Percentiles rank a stretch among this genome's conserved stretches.
Conservation (phyloP, 2,113 vertebrate genomes). For the Leucosticte australis region DNA sequence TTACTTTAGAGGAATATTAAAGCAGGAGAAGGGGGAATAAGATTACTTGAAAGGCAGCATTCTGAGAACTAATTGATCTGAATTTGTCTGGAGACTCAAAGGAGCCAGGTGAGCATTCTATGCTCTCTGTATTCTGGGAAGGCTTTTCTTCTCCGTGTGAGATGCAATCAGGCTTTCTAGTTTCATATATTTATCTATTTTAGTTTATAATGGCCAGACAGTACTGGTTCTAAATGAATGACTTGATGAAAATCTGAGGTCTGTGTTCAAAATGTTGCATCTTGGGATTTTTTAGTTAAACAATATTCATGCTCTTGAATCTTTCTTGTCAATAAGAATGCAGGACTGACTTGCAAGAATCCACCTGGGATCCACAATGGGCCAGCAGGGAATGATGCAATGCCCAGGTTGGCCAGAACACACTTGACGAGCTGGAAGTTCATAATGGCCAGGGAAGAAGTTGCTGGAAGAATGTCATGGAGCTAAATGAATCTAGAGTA, state of each 20-base stretch:
- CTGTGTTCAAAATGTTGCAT: neutral
- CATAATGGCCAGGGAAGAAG: neutral
- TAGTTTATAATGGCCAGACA: neutral
- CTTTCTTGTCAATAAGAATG: neutral
- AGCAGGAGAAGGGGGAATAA: neutral
- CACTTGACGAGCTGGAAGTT: neutral
- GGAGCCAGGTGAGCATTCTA: neutral
- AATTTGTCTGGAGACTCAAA: neutral
- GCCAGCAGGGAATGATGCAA: neutral
- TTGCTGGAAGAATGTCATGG: neutral
- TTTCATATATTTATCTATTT: neutral
- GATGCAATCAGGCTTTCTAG: neutral
- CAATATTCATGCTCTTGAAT: neutral
- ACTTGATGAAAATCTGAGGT: neutral
- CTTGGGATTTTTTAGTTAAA: too few species aligned
- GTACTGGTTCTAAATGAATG: neutral
- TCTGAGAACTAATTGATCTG: neutral
- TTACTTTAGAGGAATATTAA: neutral
- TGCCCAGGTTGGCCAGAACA: neutral
- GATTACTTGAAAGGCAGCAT: neutral
- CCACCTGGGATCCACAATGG: neutral
- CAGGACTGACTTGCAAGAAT: neutral
- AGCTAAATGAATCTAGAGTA: neutral
- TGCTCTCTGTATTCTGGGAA: neutral
- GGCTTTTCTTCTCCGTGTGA: neutral